A percentile compares a stretch with the other conserved stretches of the same genome.
These are phyloP conservation scores for Leguminivora glycinivorella DNA, from an alignment of 1,140 invertebrate genomes.

Conservation along the genomic window DNA sequence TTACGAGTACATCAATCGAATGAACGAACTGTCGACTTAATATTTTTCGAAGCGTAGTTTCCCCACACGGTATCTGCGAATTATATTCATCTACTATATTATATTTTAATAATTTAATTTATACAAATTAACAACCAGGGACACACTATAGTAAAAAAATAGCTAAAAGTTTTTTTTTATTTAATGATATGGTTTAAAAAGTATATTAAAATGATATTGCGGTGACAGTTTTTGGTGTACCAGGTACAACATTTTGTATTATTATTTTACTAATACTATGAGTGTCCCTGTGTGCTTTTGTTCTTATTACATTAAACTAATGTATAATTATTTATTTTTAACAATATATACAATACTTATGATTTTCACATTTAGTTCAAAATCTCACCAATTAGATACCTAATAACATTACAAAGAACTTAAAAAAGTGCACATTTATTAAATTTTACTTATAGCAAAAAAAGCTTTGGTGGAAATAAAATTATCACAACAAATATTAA, in stretches of 20 bases:
- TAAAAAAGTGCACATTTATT: background rate
- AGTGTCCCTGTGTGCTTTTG: background rate
- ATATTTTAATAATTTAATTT: slow-evolving; percentile 34
- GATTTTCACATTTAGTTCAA: slow-evolving; percentile 30
- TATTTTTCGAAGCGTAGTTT: slow-evolving; percentile 76
- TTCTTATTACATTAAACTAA: slow-evolving; percentile 5
- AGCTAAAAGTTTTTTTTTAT: background rate
- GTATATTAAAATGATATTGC: too few species aligned
- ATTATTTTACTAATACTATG: background rate
- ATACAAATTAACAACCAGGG: slow-evolving; percentile 37
- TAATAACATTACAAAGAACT: slow-evolving; percentile 29
- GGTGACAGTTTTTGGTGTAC: too few species aligned
- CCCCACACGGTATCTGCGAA: slow-evolving; percentile 69
- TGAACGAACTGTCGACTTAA: slow-evolving; percentile 60
- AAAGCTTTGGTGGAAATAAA: background rate
- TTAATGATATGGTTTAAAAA: background rate
- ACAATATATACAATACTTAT: slow-evolving; percentile 59
- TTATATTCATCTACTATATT: slow-evolving; percentile 42
- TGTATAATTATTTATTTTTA: slow-evolving; percentile 35
- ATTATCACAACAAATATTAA: background rate
- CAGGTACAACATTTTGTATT: background rate
- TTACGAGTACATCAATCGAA: slow-evolving; percentile 66
- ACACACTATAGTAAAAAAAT: slow-evolving; percentile 1
- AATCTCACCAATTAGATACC: slow-evolving; percentile 30
- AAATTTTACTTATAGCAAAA: background rate